Conservation (phyloP, 2,113 vertebrate genomes). For the Rhea pennata region DNA sequence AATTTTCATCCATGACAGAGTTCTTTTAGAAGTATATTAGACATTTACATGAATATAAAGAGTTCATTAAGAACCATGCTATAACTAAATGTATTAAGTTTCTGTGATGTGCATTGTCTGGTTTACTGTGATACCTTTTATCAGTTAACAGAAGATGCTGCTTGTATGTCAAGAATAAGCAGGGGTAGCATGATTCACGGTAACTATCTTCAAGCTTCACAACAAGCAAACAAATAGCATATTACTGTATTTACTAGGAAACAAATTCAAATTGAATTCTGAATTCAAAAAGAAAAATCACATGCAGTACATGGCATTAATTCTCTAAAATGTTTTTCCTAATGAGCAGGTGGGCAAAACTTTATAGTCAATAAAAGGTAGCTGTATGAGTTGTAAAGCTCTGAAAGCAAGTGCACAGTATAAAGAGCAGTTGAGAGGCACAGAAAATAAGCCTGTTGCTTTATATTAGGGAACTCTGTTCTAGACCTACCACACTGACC, state of each 20-base stretch:
- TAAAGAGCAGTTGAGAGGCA: background rate
- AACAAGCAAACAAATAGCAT: background rate
- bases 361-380: background rate
- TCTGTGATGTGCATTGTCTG: background rate
- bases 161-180: background rate
- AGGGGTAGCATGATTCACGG: background rate
- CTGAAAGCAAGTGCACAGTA: background rate
- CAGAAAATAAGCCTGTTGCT: background rate
- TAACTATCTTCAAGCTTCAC: background rate
- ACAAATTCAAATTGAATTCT: too few species aligned
- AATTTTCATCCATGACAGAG: background rate
- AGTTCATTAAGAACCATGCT: conserved; percentile 9
- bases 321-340: background rate
- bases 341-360: background rate
- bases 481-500: background rate
- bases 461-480: background rate
- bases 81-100: background rate
- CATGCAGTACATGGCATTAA: background rate
- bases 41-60: background rate
- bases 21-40: background rate
- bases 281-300: background rate
- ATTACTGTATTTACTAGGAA: background rate
- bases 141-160: background rate
- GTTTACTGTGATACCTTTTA: background rate
- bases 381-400: background rate